phyloP scores from a whole-genome alignment of 2,113 vertebrate genomes.

The Chlamydotis undulata region DNA sequence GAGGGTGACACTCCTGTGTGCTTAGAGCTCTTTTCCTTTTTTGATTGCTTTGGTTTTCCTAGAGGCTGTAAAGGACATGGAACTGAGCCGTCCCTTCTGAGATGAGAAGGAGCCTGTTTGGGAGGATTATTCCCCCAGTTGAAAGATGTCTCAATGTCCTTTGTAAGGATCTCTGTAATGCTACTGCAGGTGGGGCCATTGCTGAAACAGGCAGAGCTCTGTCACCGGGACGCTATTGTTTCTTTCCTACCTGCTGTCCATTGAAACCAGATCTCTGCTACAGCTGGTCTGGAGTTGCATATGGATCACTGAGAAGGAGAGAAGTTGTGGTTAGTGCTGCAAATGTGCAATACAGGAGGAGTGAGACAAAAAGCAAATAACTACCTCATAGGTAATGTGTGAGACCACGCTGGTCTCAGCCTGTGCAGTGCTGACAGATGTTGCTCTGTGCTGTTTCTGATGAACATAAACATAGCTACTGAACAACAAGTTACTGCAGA shows the following conservation, averaged over 20 bases:
- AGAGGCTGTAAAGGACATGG: neutral
- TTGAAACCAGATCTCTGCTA: neutral
- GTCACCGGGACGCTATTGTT: rapidly evolving
- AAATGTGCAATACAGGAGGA: neutral
- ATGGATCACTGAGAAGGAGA: neutral
- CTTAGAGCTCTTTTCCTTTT: neutral
- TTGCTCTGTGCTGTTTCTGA: neutral
- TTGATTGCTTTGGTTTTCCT: neutral
- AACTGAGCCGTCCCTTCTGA: neutral
- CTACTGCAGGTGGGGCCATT: no score
- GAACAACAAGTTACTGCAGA: neutral
- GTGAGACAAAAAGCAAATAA: neutral
- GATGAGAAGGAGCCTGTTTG: neutral
- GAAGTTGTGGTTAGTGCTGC: neutral
- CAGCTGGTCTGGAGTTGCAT: neutral
- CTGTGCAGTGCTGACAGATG: neutral
- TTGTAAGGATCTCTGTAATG: neutral
- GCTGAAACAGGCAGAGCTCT: neutral
- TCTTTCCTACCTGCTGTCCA: neutral
- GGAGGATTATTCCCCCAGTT: neutral
- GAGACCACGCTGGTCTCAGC: neutral
- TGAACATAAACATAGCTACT: neutral
- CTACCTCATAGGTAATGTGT: neutral
- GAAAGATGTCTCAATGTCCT: neutral
- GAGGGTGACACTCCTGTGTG: neutral